phyloP scores from a whole-genome alignment of 2,888 invertebrate species.

The Onthophagus sagittarius region DNA sequence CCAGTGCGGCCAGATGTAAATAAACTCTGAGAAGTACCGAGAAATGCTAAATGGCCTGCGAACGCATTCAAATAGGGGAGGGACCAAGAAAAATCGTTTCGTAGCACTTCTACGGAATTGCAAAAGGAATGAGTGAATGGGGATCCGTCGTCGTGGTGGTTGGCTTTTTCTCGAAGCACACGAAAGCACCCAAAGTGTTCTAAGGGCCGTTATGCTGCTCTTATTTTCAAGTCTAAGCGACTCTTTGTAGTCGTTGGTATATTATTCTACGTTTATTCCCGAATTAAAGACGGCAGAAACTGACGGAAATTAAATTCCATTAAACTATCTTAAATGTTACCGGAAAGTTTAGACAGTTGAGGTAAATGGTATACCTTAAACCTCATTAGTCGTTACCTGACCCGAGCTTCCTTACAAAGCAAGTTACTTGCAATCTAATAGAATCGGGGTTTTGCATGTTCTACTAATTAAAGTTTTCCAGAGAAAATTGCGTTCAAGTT shows the following conservation, averaged over 20 bases:
- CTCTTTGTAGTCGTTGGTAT: not conserved
- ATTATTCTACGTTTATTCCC: not conserved
- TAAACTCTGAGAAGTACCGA: not conserved
- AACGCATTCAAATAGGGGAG: not conserved
- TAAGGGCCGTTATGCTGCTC: not conserved
- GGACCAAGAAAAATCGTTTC: not conserved
- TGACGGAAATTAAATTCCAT: not conserved
- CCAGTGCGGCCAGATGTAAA: not conserved
- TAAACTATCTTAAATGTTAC: not conserved
- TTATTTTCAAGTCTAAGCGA: not conserved
- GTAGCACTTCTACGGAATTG: not conserved
- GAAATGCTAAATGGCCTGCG: not conserved
- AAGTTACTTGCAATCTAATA: not conserved
- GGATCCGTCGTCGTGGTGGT: not conserved
- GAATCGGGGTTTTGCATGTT: not conserved
- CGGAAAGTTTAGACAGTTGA: not conserved
- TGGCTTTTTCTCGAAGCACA: not conserved
- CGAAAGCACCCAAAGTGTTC: not conserved
- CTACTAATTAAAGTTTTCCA: not conserved
- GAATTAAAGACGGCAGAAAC: not conserved
- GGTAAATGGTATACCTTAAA: not conserved
- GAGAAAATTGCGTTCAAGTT: not conserved
- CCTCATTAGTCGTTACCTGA: not conserved
- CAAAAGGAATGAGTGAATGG: not conserved
- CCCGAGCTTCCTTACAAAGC: not conserved